Base-by-base conservation (phyloP, 2,113 vertebrate species). In the Equus przewalskii region DNA sequence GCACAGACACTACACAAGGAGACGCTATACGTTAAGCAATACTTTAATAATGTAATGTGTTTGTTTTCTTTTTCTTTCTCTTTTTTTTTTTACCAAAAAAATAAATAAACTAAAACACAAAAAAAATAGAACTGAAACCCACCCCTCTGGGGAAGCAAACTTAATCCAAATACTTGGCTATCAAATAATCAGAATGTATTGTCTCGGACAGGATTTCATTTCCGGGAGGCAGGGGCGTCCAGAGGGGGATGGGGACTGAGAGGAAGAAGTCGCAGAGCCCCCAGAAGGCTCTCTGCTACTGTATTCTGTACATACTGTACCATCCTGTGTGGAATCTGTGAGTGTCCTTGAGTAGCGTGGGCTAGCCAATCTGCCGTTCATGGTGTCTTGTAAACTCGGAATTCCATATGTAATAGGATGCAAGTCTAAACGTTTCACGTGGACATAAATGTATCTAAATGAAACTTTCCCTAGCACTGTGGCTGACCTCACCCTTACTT, bases 401-500 rank as follows among this genome's bases (percentile, higher is more conserved):
- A 98, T 98, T 98, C 98, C 99, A 98, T 99, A 98, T 98, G 98
- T 99, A 98, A 98, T 97, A 98, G 97, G 98, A 98, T 98, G 98
- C 98, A 98, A 98, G 98, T 98, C 97, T 85, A 97, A 98, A 98
- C 98, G 96, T 99, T 99, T 98, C 98, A 98, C 98, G 98, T 99
- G 98, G 98, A 98, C 98, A 98, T 98, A 98, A 98, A 98, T 98
- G 98, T 99, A 98, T 98, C 98, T 98, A 98, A 98, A 98, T 98
- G 98, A 98, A 98, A 98, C 97, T 98, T 97, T 96, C 98, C 98
- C 98, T 98, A 98, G 98, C 99, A 99, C 99, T 99, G 99, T 99
- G 99, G 99, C 99, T 99, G 98, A 99, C 98, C 99, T 99, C 98
- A 98, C 98, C 99, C 99, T 98, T 99, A 99, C 99, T 99, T 99